Conservation (phyloP, 92 coral and sea anemone species). For the Epizoanthus fatuus region DNA sequence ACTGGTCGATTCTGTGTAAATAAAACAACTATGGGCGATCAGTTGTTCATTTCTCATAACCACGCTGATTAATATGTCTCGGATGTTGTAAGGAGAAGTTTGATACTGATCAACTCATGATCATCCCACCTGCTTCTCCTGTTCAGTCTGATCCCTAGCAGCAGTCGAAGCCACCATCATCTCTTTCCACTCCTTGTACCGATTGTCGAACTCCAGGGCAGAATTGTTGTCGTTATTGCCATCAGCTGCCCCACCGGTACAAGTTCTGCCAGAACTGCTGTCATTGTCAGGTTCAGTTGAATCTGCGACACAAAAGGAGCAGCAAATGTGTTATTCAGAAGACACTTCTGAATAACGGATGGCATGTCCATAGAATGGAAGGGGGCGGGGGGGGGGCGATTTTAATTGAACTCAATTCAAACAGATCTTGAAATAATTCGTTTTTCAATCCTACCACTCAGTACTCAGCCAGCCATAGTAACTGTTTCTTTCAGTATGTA, state of each 20-base stretch:
- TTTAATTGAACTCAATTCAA: too few species aligned
- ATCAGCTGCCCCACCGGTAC: slow-evolving; percentile 33
- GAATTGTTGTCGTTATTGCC: slow-evolving; percentile 31
- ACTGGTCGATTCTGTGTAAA: too few species aligned
- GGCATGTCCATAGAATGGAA: neutral
- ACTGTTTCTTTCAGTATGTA: too few species aligned
- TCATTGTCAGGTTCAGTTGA: slow-evolving; percentile 78
- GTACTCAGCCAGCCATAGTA: too few species aligned
- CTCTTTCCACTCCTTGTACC: slow-evolving; percentile 94
- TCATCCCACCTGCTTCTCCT: slow-evolving; percentile 88
- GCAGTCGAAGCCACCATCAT: slow-evolving; percentile 96
- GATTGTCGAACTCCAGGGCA: slow-evolving; percentile 76
- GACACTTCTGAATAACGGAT: too few species aligned
- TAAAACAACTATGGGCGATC: too few species aligned
- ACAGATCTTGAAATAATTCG: too few species aligned
- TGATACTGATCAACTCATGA: too few species aligned
- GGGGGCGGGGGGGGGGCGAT: neutral
- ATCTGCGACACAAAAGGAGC: slow-evolving; percentile 37
- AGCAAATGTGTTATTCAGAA: neutral
- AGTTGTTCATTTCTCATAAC: too few species aligned
- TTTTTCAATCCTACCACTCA: too few species aligned
- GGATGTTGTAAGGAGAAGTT: too few species aligned
- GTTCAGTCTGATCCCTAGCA: slow-evolving; percentile 91
- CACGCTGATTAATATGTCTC: too few species aligned
- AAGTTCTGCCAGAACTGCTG: slow-evolving; percentile 45